Conservation (phyloP, 2,113 vertebrate genomes). For the Cinclus mexicanus region DNA sequence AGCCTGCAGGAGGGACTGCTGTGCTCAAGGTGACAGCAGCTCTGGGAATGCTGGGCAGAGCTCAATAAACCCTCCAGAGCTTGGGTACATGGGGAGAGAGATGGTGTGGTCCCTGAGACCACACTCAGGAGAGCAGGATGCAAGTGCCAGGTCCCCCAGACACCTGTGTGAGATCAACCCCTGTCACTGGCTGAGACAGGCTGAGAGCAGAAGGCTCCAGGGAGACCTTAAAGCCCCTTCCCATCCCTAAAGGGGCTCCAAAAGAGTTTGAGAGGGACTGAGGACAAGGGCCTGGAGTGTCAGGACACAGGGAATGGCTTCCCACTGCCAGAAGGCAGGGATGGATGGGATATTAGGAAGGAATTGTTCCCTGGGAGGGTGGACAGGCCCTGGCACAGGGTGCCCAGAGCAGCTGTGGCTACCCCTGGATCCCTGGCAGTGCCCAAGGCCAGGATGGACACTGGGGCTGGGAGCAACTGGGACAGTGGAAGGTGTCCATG, state of each 20-base stretch:
- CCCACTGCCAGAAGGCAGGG: background rate
- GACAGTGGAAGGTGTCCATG: background rate
- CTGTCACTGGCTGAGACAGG: background rate
- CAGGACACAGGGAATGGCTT: background rate
- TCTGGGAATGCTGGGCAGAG: background rate
- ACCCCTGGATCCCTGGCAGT: background rate
- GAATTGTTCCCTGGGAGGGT: accelerated
- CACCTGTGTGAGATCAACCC: background rate
- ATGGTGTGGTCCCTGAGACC: accelerated
- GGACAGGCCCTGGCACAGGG: background rate
- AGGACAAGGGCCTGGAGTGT: accelerated
- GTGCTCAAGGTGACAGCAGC: background rate
- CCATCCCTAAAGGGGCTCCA: background rate
- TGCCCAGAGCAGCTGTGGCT: background rate
- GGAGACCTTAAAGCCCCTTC: background rate
- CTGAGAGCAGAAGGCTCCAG: background rate
- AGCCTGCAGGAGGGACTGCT: background rate
- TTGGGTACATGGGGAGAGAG: background rate
- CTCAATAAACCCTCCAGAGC: background rate
- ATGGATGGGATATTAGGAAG: accelerated
- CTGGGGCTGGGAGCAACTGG: background rate
- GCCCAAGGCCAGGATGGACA: accelerated
- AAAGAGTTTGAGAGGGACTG: background rate
- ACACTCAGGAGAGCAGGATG: too few relatives aligned
- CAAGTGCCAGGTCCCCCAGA: background rate